Evolutionary conservation across 53 echinoderm and acorn worm species (phyloP).

Genomic region (Crossaster papposus): DNA sequence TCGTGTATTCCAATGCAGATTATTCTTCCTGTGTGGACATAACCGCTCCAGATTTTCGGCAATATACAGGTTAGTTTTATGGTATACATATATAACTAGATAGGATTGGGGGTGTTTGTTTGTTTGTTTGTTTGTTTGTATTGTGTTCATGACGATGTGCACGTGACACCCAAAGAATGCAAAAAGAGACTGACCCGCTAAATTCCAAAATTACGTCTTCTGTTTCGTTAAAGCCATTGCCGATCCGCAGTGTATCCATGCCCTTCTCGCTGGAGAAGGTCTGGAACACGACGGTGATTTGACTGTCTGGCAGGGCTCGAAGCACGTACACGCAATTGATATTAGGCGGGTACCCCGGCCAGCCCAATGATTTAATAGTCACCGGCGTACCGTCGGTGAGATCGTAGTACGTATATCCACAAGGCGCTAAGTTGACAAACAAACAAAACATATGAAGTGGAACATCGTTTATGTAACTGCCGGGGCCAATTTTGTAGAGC

Average conservation of each 20-base stretch:
- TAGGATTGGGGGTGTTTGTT: no score
- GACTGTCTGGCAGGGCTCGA: not conserved
- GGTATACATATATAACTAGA: no score
- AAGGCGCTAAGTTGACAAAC: not conserved
- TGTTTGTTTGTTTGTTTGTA: no score
- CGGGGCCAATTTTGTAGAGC: no score
- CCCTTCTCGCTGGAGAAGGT: not conserved
- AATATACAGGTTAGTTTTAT: no score
- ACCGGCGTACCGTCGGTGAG: not conserved
- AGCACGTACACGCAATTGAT: not conserved
- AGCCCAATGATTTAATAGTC: not conserved
- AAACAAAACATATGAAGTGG: not conserved
- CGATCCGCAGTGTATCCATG: not conserved
- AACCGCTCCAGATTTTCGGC: no score
- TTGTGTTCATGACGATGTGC: no score
- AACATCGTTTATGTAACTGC: no score
- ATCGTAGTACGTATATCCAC: not conserved
- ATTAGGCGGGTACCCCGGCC: conserved; percentile 4
- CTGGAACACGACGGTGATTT: not conserved
- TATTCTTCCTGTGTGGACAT: no score
- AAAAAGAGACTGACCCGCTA: not conserved
- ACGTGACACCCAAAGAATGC: not conserved
- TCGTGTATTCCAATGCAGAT: no score
- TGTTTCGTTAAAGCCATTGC: not conserved
- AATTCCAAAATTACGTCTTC: not conserved